Conservation (phyloP, 2,113 vertebrate species). For the Lophotis ruficrista region DNA sequence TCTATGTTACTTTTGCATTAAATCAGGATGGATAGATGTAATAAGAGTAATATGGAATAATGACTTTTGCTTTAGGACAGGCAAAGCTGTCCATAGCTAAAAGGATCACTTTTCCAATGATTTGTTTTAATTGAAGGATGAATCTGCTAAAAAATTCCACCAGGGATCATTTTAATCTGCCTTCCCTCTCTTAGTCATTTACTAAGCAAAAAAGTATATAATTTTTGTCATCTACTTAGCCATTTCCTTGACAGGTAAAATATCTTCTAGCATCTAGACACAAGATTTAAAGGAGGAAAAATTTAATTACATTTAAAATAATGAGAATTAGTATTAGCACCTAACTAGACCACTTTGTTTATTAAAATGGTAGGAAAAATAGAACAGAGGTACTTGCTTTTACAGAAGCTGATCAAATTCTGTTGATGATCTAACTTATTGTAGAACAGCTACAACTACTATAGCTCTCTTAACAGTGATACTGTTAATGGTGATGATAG, state of each 20-base stretch:
- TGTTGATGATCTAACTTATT: background rate
- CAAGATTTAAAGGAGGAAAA: background rate
- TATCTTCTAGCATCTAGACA: background rate
- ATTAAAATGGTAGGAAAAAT: background rate
- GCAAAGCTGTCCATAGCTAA: background rate
- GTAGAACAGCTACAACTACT: background rate
- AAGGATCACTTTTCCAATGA: background rate
- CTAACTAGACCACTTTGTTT: background rate
- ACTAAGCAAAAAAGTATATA: background rate
- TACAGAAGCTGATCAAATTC: background rate
- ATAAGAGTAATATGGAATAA: background rate
- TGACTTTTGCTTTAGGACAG: background rate
- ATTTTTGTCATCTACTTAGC: background rate
- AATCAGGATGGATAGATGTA: background rate
- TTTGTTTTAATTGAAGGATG: background rate
- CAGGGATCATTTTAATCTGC: background rate
- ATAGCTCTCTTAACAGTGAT: background rate
- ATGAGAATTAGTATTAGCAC: background rate
- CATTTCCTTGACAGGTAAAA: background rate
- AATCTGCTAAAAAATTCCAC: background rate
- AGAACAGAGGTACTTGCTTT: background rate
- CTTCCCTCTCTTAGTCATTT: background rate
- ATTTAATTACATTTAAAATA: background rate
- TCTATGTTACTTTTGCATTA: background rate
- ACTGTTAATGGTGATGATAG: background rate